Conservation (phyloP, 2,888 invertebrate species). For the Diloba caeruleocephala region DNA sequence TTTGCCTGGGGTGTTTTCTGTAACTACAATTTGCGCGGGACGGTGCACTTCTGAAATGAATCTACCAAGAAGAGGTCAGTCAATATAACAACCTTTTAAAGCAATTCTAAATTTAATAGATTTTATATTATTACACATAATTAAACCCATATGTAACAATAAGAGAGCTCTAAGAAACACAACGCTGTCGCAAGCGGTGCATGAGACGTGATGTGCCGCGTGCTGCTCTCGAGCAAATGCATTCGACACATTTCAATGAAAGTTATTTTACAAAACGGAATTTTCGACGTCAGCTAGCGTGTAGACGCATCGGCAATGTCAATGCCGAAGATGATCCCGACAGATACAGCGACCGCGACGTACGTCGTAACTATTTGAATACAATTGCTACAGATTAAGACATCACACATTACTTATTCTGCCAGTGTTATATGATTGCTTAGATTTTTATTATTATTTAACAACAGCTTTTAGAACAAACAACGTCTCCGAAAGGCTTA, state of each 20-base stretch:
- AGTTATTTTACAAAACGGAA: slow-evolving; percentile 77
- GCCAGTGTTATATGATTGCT: neutral
- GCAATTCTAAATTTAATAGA: neutral
- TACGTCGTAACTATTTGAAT: slow-evolving; percentile 52
- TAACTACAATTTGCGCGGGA: no score
- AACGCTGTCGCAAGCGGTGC: slow-evolving; percentile 12
- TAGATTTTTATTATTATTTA: no score
- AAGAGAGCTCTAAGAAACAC: neutral
- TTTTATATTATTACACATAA: neutral
- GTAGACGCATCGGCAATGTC: slow-evolving; percentile 76
- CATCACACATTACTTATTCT: slow-evolving; percentile 43
- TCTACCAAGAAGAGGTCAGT: no score
- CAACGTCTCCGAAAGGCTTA: no score
- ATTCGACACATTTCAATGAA: slow-evolving; percentile 70
- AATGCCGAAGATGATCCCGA: slow-evolving; percentile 65
- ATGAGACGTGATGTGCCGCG: neutral
- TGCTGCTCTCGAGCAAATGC: neutral
- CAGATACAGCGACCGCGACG: slow-evolving; percentile 37
- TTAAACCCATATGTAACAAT: neutral
- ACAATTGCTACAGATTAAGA: slow-evolving; percentile 54
- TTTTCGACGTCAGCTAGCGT: slow-evolving; percentile 73
- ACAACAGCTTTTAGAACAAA: no score
- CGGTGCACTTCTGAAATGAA: no score
- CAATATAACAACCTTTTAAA: neutral
- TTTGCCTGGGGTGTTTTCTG: no score